Evolutionary conservation across 2,113 vertebrate species (phyloP), one percentile per base, ranked within the genome.

Genomic region (Marcusenius ussheri): DNA sequence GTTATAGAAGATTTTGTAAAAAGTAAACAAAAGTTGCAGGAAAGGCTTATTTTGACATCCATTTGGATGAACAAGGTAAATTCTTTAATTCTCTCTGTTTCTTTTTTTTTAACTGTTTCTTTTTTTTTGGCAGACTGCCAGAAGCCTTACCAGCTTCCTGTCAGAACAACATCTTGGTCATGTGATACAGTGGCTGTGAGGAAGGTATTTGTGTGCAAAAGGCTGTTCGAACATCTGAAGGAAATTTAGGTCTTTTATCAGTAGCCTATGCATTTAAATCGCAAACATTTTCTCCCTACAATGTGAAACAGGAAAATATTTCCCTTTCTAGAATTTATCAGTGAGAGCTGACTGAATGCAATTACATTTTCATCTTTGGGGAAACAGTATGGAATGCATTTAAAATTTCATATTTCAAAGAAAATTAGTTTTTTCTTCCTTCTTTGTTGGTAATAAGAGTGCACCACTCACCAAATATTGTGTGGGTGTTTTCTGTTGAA

Each of bases 361-460:
- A 87, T 87, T 87, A 87, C 50, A 87, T 56, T 53, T 53, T 53
- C 85, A 31, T 87, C 85, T 87, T 87, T 35, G 85, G 85, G 85
- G 85, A 87, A 87, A 53, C 50, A 87, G 85, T 35, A 27, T 31
- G 31, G 19, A 47, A 35, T 53, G 85, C 47, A 87, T 87, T 87
- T 56, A 87, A 87, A 87, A 47, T 53, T 53, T 53, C 85, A 87
- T 87, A 53, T 87, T 87, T 87, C 50, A 42, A 56, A 15, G 31
- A 53, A 87, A 87, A 87, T 87, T 27, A 87, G 84, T 35, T 87
- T 87, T 51, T 51, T 15, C 47, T 86, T 56, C 27, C 50, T 8
- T 87, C 50, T 87, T 51, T 87, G 85, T 53, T 56, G n/a, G 50
- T 53, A 39, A 31, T 35, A 49, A 53, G 85, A 9, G 85, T 53